phyloP scores from a whole-genome alignment of 1,140 invertebrate species.

The Trichomalopsis sarcophagae region DNA sequence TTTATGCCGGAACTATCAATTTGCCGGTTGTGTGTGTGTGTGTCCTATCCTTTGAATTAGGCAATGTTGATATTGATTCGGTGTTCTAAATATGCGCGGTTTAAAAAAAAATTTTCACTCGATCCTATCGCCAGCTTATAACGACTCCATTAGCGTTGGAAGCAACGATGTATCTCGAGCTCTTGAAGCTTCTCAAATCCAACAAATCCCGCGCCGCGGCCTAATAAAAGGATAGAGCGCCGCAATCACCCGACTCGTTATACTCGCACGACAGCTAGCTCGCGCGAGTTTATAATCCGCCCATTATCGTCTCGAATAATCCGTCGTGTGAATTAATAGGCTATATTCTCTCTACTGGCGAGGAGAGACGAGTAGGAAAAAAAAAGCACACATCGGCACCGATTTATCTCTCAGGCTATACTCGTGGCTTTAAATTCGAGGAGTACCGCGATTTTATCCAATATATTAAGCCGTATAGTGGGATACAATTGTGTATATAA shows the following conservation, averaged over 20 bases:
- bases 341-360: conserved; percentile 40
- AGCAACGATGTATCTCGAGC: conserved; percentile 29
- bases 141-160: conserved; percentile 50
- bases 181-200: conserved; percentile 26
- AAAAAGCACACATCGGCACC: not conserved
- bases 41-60: conserved; percentile 20
- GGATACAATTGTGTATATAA: conserved; percentile 25
- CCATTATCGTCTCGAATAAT: conserved; percentile 48
- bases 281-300: conserved; percentile 34
- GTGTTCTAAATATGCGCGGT: not conserved
- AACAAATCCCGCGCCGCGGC: conserved; percentile 2
- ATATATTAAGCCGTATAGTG: conserved; percentile 30
- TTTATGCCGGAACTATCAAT: conserved; percentile 32
- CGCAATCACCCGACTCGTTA: not conserved
- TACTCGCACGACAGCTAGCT: not conserved
- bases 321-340: conserved; percentile 51
- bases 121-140: conserved; percentile 32
- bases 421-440: conserved; percentile 33
- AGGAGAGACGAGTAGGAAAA: not conserved
- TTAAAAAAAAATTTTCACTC: not conserved
- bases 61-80: conserved; percentile 30
- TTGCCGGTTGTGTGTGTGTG: not conserved
- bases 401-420: conserved; percentile 3
- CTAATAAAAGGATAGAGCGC: conserved; percentile 33
- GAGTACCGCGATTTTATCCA: conserved; percentile 19